These are phyloP conservation scores for Tor tambroides DNA, from an alignment of 2,113 vertebrate species.

Conservation along the genomic window DNA sequence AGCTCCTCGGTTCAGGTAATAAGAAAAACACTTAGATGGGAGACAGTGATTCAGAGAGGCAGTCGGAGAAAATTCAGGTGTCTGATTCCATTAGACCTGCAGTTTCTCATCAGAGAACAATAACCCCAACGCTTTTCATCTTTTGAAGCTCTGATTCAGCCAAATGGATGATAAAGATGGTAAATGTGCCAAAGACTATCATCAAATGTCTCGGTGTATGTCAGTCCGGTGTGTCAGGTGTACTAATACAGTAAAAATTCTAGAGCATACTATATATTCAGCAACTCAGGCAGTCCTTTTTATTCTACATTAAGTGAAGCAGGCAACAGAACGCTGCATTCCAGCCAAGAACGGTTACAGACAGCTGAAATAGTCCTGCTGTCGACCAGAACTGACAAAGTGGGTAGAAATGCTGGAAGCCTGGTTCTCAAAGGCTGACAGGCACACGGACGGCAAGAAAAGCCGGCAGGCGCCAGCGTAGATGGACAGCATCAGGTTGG, in stretches of 20 bases:
- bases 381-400: slow-evolving; percentile 61
- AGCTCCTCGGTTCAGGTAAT: background rate
- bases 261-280: background rate
- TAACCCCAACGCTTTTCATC: slow-evolving; percentile 3
- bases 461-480: slow-evolving; percentile 54
- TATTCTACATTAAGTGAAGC: background rate
- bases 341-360: slow-evolving; percentile 24
- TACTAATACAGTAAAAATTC: background rate
- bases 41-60: background rate
- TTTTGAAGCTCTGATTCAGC: slow-evolving; percentile 26
- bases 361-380: slow-evolving; percentile 58
- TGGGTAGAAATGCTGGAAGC: slow-evolving; percentile 44
- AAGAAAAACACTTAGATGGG: slow-evolving; percentile 37
- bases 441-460: slow-evolving; percentile 54
- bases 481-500: slow-evolving; percentile 20
- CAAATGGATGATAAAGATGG: slow-evolving; percentile 32
- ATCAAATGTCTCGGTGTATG: slow-evolving; percentile 5
- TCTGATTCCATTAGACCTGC: slow-evolving; percentile 33
- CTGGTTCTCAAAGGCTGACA: slow-evolving; percentile 57
- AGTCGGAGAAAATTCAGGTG: slow-evolving; percentile 12
- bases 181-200: slow-evolving; percentile 22
- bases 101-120: slow-evolving; percentile 26
- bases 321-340: slow-evolving; percentile 8
- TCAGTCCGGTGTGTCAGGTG: background rate
- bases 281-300: background rate